phyloP scores from a whole-genome alignment of 35 echinoderm and acorn worm genomes.

The Amphiura filiformis region DNA sequence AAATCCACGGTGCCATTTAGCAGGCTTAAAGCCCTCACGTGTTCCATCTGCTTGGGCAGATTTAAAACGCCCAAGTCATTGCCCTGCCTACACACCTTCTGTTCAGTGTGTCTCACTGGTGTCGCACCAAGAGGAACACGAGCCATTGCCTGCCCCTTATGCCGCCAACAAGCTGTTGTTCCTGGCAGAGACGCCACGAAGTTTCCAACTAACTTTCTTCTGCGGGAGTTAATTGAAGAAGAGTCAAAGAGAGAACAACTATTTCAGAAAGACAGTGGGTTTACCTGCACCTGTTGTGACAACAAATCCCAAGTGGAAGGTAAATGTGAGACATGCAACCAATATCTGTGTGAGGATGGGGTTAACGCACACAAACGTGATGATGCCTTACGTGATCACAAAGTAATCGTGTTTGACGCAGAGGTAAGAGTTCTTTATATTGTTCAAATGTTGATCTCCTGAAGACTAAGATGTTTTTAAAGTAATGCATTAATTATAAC shows the following conservation, averaged over 20 bases:
- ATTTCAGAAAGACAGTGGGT: not conserved
- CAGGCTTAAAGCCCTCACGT: not conserved
- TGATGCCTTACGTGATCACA: not conserved
- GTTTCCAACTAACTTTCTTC: not conserved
- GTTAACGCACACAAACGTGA: not conserved
- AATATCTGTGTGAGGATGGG: not conserved
- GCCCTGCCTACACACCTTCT: not conserved
- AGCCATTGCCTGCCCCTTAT: not conserved
- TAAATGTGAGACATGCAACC: not conserved
- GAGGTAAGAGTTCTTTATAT: no score
- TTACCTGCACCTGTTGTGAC: not conserved
- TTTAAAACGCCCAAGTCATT: not conserved
- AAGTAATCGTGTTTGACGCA: not conserved
- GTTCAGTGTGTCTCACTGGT: not conserved
- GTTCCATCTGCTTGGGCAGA: not conserved
- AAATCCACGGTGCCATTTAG: not conserved
- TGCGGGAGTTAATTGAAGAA: not conserved
- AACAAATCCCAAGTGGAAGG: not conserved
- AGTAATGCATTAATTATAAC: no score
- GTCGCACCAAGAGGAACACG: not conserved
- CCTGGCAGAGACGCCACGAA: not conserved
- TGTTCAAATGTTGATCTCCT: no score
- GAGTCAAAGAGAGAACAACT: not conserved
- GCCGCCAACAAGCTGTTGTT: not conserved
- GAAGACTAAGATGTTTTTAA: no score